Evolutionary conservation across 2,113 vertebrate genomes (phyloP).

Genomic region (Neodontobutis hainanensis): DNA sequence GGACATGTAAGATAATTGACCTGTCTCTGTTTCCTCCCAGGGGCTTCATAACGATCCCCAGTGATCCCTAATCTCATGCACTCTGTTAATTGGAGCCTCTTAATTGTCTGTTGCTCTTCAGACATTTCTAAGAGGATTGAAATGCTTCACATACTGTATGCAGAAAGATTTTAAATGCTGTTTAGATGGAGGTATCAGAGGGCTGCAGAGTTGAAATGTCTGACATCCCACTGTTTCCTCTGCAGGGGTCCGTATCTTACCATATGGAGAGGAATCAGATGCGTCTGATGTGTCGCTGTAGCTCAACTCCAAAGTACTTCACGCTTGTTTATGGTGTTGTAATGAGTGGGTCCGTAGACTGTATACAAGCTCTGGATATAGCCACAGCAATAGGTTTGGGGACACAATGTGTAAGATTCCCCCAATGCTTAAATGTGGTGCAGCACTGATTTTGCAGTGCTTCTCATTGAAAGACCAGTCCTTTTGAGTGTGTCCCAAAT

Average conservation of each 20-base stretch:
- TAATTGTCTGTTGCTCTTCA: conserved; percentile 73
- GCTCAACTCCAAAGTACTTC: conserved; percentile 22
- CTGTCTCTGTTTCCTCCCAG: conserved; percentile 16
- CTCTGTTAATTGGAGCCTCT: conserved; percentile 74
- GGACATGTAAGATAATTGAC: conserved; percentile 17
- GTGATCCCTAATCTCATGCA: conserved; percentile 67
- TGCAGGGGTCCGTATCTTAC: conserved; percentile 45
- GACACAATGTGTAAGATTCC: too few relatives aligned
- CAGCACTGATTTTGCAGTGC: too few relatives aligned
- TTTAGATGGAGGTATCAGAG: conserved; percentile 40
- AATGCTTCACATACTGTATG: conserved; percentile 43
- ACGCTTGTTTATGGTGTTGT: not conserved
- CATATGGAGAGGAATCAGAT: conserved; percentile 69
- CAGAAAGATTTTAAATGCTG: conserved; percentile 30
- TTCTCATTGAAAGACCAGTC: too few relatives aligned
- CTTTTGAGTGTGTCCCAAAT: too few relatives aligned
- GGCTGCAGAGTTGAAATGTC: conserved; percentile 50
- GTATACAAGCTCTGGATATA: not conserved
- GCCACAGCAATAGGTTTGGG: too few relatives aligned
- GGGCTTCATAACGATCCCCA: conserved; percentile 25
- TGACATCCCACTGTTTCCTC: conserved; percentile 68
- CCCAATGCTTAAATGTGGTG: too few relatives aligned
- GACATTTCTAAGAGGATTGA: conserved; percentile 79
- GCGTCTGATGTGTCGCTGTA: conserved; percentile 17
- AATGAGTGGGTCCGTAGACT: conserved; percentile 10